Conservation (phyloP, 2,888 invertebrate genomes). For the Tribolium freemani region DNA sequence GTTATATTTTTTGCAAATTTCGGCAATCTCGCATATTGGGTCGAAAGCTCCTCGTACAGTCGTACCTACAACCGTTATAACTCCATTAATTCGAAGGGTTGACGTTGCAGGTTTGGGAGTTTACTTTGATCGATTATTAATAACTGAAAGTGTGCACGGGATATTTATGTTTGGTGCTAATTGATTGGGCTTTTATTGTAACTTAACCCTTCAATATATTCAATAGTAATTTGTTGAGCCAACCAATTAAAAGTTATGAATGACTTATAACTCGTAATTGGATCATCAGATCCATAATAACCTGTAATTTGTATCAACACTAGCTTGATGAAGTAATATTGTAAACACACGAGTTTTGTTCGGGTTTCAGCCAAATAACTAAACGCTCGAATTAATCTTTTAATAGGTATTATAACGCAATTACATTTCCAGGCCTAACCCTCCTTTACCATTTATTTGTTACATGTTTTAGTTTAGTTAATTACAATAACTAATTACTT, state of each 20-base stretch:
- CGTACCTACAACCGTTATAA: constrained; percentile 65
- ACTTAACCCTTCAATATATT: constrained; percentile 4
- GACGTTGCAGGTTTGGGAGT: constrained; percentile 4
- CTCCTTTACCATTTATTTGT: no score
- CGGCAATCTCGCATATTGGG: constrained; percentile 70
- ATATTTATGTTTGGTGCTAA: constrained; percentile 7
- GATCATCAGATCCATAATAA: constrained; percentile 21
- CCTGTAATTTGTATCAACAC: constrained; percentile 6
- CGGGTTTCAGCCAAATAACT: neutral
- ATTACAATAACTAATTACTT: no score
- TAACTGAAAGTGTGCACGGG: constrained; percentile 1
- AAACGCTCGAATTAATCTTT: neutral
- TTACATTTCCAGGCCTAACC: no score
- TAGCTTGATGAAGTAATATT: constrained; percentile 6
- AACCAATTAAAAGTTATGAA: constrained; percentile 31
- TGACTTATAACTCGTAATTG: constrained; percentile 24
- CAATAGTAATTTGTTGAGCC: constrained; percentile 3
- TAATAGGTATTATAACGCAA: neutral
- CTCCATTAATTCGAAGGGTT: constrained; percentile 28
- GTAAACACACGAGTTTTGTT: neutral
- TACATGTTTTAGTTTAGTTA: no score
- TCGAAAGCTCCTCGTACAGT: constrained; percentile 74
- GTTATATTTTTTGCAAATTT: constrained; percentile 69
- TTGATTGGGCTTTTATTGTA: constrained; percentile 8
- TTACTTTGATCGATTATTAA: constrained; percentile 4